Conservation (phyloP, 23 tunicate genomes). For the Corella eumyota region DNA sequence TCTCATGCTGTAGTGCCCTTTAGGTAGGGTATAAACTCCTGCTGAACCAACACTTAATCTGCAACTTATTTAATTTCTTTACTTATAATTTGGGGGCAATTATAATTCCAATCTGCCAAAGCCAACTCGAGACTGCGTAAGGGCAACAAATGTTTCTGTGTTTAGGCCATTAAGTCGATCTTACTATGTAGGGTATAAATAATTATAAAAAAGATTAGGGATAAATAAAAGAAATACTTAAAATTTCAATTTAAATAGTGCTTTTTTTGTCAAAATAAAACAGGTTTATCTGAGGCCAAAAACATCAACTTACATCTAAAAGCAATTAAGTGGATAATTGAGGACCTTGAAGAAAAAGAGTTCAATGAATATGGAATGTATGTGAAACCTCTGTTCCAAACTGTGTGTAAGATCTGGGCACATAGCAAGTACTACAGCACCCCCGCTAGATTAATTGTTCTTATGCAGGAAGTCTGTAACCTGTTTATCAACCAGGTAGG, state of each 20-base stretch:
- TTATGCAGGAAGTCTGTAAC: slow-evolving; percentile 81
- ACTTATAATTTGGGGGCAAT: too few relatives aligned
- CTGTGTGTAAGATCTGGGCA: slow-evolving; percentile 81
- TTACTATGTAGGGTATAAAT: too few relatives aligned
- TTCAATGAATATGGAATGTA: slow-evolving; percentile 41
- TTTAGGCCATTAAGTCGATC: too few relatives aligned
- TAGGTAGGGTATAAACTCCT: too few relatives aligned
- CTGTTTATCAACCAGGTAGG: slow-evolving; percentile 72
- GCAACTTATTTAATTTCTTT: too few relatives aligned
- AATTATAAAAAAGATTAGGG: too few relatives aligned
- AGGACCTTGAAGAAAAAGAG: slow-evolving; percentile 80
- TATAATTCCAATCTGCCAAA: too few relatives aligned
- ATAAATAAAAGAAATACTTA: too few relatives aligned
- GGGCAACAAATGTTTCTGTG: too few relatives aligned
- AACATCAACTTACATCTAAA: slow-evolving; percentile 70
- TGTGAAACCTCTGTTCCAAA: slow-evolving; percentile 49
- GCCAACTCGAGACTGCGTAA: too few relatives aligned
- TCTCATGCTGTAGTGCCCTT: too few relatives aligned
- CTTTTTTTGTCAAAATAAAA: neutral
- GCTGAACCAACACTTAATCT: too few relatives aligned
- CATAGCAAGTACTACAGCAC: slow-evolving; percentile 56
- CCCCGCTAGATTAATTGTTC: slow-evolving; percentile 62
- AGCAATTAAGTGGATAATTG: slow-evolving; percentile 79
- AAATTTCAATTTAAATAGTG: neutral
- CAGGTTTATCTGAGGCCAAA: slow-evolving; percentile 64